A percentile compares a stretch with the other conserved stretches of the same genome.
Conservation (phyloP, 2,888 invertebrate species). For the Drosophila imparisetae region DNA sequence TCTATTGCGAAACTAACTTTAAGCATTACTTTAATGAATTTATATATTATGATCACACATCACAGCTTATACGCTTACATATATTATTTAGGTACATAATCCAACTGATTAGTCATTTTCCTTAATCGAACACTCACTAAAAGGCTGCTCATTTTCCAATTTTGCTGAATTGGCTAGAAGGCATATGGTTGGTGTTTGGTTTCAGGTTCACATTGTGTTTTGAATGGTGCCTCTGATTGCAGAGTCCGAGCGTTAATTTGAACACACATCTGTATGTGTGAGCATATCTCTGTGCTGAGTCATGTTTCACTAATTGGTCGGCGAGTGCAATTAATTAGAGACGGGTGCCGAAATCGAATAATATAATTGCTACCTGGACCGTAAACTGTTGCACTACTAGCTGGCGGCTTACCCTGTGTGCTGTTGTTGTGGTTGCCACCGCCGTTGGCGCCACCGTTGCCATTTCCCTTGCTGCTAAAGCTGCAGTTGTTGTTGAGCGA, state of each 20-base stretch:
- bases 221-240: constrained; percentile 17
- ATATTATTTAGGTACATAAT: not conserved
- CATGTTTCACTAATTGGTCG: constrained; percentile 52
- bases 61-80: no score
- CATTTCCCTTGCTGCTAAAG: constrained; percentile 64
- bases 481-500: constrained; percentile 80
- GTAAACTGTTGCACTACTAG: not conserved
- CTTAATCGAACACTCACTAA: not conserved
- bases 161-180: not conserved
- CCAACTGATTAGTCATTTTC: not conserved
- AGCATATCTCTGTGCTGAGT: constrained; percentile 19
- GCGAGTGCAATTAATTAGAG: constrained; percentile 47
- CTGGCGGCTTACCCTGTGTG: constrained; percentile 66
- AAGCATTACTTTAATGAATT: not conserved
- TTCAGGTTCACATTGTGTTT: constrained; percentile 1
- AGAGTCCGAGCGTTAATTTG: constrained; percentile 6
- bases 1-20: not conserved
- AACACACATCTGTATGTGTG: not conserved
- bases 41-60: not conserved
- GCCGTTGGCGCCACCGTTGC: constrained; percentile 50
- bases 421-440: constrained; percentile 67
- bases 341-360: constrained; percentile 51
- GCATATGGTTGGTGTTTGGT: constrained; percentile 3
- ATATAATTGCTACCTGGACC: constrained; percentile 51
- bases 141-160: no score